phyloP scores from a whole-genome alignment of 2,113 vertebrate genomes.

The Leuciscus idus region DNA sequence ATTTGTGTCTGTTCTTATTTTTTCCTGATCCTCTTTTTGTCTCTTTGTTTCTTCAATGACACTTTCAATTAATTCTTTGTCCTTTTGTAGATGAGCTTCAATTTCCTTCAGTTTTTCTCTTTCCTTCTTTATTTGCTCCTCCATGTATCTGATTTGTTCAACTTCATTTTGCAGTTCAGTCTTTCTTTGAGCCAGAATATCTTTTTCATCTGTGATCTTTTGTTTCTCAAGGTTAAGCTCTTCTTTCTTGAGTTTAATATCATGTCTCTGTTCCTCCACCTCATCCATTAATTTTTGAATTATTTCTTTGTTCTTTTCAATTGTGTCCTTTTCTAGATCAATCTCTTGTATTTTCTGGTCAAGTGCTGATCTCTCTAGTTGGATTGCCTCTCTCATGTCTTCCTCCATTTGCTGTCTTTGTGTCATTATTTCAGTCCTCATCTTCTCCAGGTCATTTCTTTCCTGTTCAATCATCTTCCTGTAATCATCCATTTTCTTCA shows the following conservation, averaged over 20 bases:
- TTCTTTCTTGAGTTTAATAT: background rate
- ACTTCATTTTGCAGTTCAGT: background rate
- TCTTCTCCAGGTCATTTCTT: background rate
- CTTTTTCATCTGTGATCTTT: background rate
- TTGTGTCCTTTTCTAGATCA: background rate
- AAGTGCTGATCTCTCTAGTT: background rate
- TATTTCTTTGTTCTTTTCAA: background rate
- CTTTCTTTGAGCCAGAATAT: background rate
- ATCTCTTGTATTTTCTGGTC: background rate
- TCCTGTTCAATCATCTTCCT: background rate
- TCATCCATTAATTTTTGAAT: background rate
- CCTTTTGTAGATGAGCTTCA: background rate
- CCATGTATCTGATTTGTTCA: background rate
- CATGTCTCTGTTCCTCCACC: background rate
- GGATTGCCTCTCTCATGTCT: too few relatives aligned
- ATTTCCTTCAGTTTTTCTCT: background rate
- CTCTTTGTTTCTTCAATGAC: background rate
- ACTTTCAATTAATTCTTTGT: background rate
- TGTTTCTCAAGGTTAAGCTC: background rate
- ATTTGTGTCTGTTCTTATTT: background rate
- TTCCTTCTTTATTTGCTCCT: background rate
- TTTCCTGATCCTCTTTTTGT: background rate
- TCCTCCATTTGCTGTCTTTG: background rate
- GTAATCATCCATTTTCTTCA: background rate
- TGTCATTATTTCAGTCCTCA: background rate